These are phyloP conservation scores for Drosophila anomelani DNA, from an alignment of 2,888 invertebrate genomes.

Conservation along the genomic window DNA sequence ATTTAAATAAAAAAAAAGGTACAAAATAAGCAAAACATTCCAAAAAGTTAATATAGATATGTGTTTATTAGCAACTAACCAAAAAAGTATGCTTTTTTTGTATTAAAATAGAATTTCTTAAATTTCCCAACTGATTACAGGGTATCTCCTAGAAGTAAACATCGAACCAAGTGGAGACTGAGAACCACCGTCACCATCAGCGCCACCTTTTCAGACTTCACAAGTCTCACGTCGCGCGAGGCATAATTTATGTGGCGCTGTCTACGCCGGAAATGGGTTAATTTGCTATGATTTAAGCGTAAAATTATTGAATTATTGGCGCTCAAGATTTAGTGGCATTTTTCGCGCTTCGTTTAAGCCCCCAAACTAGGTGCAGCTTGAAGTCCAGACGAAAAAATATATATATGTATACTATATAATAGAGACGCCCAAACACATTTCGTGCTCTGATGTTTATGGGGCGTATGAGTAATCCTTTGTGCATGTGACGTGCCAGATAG, in stretches of 20 bases:
- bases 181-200: conserved; percentile 18
- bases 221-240: conserved; percentile 55
- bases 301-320: conserved; percentile 82
- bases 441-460: conserved; percentile 9
- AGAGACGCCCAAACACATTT: conserved; percentile 9
- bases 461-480: conserved; percentile 55
- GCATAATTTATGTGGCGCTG: conserved; percentile 80
- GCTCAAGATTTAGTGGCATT: conserved; percentile 60
- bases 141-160: neutral
- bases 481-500: conserved; percentile 20
- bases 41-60: neutral
- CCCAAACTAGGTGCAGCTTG: conserved; percentile 56
- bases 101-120: no score
- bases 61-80: rapidly evolving
- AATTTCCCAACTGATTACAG: neutral
- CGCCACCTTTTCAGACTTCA: conserved; percentile 30
- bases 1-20: no score
- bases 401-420: neutral
- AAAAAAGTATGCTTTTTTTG: neutral
- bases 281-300: conserved; percentile 82
- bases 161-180: neutral
- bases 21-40: no score
- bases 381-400: neutral
- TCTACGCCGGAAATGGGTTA: conserved; percentile 81
- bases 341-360: conserved; percentile 51